phyloP scores from a whole-genome alignment of 1,140 invertebrate genomes.

The Drosophila malerkotliana region DNA sequence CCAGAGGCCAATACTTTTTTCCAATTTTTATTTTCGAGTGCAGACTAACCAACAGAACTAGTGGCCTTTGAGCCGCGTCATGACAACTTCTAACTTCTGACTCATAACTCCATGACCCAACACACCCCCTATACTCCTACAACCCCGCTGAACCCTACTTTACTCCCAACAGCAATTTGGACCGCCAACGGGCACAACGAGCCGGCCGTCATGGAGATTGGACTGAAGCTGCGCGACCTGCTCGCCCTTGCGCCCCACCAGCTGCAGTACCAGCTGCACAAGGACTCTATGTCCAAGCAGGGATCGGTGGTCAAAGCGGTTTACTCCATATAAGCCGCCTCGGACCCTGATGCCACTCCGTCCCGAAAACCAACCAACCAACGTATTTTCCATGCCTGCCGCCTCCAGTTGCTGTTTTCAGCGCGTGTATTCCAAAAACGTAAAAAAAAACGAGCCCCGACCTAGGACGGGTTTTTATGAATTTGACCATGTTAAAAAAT shows the following conservation, averaged over 20 bases:
- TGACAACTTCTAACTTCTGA: background rate
- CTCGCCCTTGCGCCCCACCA: constrained; percentile 85
- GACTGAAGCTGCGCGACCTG: constrained; percentile 93
- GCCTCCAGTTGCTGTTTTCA: constrained; percentile 31
- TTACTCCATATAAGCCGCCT: constrained; percentile 88
- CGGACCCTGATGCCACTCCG: background rate
- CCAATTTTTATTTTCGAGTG: constrained; percentile 1
- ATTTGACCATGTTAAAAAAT: constrained; percentile 28
- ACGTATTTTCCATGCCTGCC: constrained; percentile 2
- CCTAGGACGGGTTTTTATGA: constrained; percentile 26
- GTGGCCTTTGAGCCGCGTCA: background rate
- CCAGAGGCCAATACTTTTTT: background rate
- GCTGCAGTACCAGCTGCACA: constrained; percentile 93
- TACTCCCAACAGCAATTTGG: constrained; percentile 89
- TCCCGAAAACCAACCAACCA: background rate
- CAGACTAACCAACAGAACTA: background rate
- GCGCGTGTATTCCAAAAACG: constrained; percentile 65
- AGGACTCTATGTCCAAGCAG: constrained; percentile 93
- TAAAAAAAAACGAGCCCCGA: constrained; percentile 55
- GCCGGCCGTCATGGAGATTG: constrained; percentile 92
- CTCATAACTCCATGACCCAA: background rate
- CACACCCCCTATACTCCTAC: background rate
- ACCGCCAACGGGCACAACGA: constrained; percentile 92
- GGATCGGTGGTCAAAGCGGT: constrained; percentile 93
- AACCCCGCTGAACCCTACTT: background rate